Conservation (phyloP, 2,113 vertebrate species). For the Callaeas wilsoni region DNA sequence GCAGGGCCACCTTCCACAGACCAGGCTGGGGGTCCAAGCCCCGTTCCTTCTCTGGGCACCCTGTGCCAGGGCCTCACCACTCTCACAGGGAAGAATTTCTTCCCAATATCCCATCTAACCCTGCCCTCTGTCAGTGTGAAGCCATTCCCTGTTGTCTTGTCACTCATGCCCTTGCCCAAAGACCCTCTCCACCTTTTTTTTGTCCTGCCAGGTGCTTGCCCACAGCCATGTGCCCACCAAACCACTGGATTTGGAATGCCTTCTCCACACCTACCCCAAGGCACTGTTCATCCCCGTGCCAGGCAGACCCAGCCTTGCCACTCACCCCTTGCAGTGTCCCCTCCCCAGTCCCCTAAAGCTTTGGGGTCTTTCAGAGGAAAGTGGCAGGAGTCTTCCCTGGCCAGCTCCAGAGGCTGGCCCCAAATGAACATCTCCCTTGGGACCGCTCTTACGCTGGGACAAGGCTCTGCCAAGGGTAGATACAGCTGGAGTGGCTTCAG, state of each 20-base stretch:
- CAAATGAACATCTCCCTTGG: neutral
- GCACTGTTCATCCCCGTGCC: rapidly evolving
- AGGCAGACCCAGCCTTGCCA: neutral
- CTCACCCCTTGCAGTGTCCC: neutral
- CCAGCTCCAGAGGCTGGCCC: neutral
- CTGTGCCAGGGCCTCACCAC: neutral
- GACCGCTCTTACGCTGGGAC: neutral
- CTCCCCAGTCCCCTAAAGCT: neutral
- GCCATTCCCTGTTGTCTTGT: neutral
- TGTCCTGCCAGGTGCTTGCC: neutral
- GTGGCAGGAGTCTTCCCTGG: neutral
- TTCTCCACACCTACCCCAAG: neutral
- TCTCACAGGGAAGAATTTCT: neutral
- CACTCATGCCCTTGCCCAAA: neutral
- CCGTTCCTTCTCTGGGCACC: neutral
- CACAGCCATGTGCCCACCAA: neutral
- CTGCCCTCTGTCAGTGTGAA: neutral
- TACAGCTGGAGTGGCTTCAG: neutral
- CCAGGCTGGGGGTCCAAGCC: neutral
- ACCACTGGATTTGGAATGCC: neutral
- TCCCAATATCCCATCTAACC: neutral
- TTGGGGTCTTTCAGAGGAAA: neutral
- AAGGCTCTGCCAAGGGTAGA: neutral
- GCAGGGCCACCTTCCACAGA: neutral
- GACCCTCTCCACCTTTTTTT: neutral